Percentiles rank a stretch among this genome's conserved stretches.
phyloP scores from a whole-genome alignment of 1,140 invertebrate genomes.

The Calliopsis andreniformis region DNA sequence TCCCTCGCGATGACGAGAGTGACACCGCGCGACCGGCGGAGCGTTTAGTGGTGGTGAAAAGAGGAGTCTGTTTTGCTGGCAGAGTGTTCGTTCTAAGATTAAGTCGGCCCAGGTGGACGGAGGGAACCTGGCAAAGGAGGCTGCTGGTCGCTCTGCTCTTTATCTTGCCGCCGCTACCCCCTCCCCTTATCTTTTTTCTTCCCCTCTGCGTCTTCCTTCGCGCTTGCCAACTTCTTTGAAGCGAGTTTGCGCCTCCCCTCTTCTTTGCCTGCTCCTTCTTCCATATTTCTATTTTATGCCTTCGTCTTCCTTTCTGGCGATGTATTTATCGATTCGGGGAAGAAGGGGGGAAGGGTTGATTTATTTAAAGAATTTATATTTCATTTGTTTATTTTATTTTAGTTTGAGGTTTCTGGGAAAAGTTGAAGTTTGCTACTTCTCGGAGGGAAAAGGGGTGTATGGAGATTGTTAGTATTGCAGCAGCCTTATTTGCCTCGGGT shows the following conservation, averaged over 20 bases:
- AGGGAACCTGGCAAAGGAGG: constrained; percentile 56
- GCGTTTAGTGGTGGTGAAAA: too few species aligned
- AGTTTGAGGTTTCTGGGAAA: too few species aligned
- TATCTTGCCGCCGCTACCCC: constrained; percentile 6
- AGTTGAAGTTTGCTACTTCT: too few species aligned
- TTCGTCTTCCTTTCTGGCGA: too few species aligned
- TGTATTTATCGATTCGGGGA: background rate
- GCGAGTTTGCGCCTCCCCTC: background rate
- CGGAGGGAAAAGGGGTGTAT: too few species aligned
- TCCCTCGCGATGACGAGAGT: constrained; percentile 47
- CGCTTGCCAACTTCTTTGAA: background rate
- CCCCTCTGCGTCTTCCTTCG: constrained; percentile 7
- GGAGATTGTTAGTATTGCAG: too few species aligned
- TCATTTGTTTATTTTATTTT: too few species aligned
- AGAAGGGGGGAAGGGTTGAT: too few species aligned
- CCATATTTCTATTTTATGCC: too few species aligned
- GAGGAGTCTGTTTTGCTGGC: constrained; percentile 13
- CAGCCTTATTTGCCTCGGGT: constrained; percentile 9
- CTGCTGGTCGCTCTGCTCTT: constrained; percentile 46
- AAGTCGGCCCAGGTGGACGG: constrained; percentile 62
- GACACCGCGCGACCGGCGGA: constrained; percentile 1
- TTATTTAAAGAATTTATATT: too few species aligned
- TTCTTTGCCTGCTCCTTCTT: background rate
- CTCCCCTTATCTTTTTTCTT: constrained; percentile 39
- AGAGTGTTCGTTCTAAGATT: constrained; percentile 62